Base-by-base conservation (phyloP, 2,888 invertebrate genomes). In the Dermolepida albohirtum region DNA sequence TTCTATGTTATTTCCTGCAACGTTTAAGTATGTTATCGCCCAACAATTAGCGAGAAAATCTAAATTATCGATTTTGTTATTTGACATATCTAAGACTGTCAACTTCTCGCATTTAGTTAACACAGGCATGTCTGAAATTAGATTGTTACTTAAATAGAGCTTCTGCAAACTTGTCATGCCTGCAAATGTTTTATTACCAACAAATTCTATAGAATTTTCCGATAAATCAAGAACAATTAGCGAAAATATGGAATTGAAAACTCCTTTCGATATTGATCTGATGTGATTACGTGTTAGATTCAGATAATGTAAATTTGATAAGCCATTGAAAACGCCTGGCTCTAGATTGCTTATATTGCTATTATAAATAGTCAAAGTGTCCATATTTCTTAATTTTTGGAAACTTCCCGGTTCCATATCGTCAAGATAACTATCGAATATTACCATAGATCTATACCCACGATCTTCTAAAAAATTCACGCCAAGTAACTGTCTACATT, bases 61-160 rank as follows among this genome's bases (percentile, higher is more conserved):
- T 43, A 64, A 41, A 27, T 34, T 40, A 41, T 51, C 41, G 6
- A 64, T 51, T 22, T 12, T 43, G n/a, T 64, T 64, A 17, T 64
- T 40, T 10, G 64, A 64, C 2, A 64, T 41, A 29, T 64, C 52
- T 27, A 64, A 12, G 12, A 43, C 2, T 10, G 10, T 22, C 22
- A 64, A 34, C 0, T 29, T 29, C 12, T 41, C 4, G 16, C 64
- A 64, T 2, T 43, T 12, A 12, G 27, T 39, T 14, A 64, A 27
- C 10, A 11, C 8, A 43, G 52, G 14, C 16, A 64, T 43, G 16
- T 64, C 7, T 10, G 29, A 14, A 27, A 64, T 52, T 22, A 43
- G 5, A 10, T 64, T 64, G 16, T 51, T 16, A n/a, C 41, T 27
- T 14, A 64, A 11, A 22, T 43, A 27, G 10, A 64, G 22, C n/a